Evolutionary conservation across 2,113 vertebrate genomes (phyloP), one percentile per base, ranked within the genome.

Genomic region (Ivindomyrus marchei): DNA sequence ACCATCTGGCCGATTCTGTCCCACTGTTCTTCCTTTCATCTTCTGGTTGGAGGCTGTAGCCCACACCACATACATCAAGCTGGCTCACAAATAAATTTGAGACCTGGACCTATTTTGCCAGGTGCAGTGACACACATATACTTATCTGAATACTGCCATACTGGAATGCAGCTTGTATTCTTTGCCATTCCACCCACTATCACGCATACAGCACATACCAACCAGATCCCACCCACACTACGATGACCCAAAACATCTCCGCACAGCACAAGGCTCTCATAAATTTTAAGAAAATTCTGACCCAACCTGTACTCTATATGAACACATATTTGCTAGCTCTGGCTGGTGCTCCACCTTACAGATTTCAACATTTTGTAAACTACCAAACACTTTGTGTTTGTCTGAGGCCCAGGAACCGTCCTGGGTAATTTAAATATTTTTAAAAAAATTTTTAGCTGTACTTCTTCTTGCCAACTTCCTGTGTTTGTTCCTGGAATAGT

Each of bases 21-120:
- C 42, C 77, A 85, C 45, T 85, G 19, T 46, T 9, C 45, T 21
- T 85, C 24, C 83, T 85, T 47, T 47, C 21, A 47, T 85, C 7
- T 46, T 3, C 39, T 47, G 42, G 83, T 19, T 85, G 21, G 45
- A 13, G 39, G 21, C 83, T 45, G 39, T 17, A 85, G 46, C 77
- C 85, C 83, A 53, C 89, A 89, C 74, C 77, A 80, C 85, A 85
- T 85, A 85, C 45, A 85, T 21, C 36, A 85, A 85, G 45, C 74
- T 80, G 74, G 74, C 74, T 42, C 36, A 80, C 4, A 42, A 42
- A 42, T 42, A 80, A 80, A 80, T 80, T 42, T 80, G 74, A 85
- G 45, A 85, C 24, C 39, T 47, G 83, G 42, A 39, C 19, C 45
- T 47, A 46, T 85, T 85, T 85, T 47, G 0, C 31, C 74, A 80